Evolutionary conservation across 1,140 invertebrate genomes (phyloP).

Genomic region (Atta texana): DNA sequence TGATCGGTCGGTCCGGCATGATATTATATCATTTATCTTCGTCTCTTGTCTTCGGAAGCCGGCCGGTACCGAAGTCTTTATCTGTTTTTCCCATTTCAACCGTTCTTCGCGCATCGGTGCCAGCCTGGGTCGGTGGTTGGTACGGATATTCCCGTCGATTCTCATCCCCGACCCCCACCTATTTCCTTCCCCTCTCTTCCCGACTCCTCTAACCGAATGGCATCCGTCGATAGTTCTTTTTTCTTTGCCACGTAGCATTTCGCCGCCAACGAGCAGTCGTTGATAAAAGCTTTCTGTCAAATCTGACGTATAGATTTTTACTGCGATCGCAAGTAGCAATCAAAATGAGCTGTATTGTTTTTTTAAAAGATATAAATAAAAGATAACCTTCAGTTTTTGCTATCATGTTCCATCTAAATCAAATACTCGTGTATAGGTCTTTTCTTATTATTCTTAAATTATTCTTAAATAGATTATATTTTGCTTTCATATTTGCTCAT

Average conservation of each 20-base stretch:
- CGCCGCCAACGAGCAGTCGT: conserved; percentile 47
- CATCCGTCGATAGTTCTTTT: conserved; percentile 21
- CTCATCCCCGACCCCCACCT: conserved; percentile 33
- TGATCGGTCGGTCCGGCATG: conserved; percentile 80
- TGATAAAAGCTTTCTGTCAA: conserved; percentile 67
- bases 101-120: conserved; percentile 44
- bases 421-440: not conserved
- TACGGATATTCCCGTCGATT: conserved; percentile 70
- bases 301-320: conserved; percentile 57
- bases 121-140: conserved; percentile 62
- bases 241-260: conserved; percentile 27
- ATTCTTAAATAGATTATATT: not conserved
- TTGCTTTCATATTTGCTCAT: not conserved
- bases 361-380: not conserved
- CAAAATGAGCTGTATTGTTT: conserved; percentile 8
- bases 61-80: conserved; percentile 71
- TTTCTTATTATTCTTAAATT: not conserved
- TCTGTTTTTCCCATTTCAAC: conserved; percentile 69
- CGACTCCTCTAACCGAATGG: not conserved
- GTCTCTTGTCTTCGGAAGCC: conserved; percentile 79
- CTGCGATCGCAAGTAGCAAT: conserved; percentile 13
- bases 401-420: not conserved
- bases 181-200: conserved; percentile 23
- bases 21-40: conserved; percentile 86
- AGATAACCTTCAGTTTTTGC: not conserved